phyloP scores from a whole-genome alignment of 2,113 vertebrate species.

The Mirounga angustirostris region DNA sequence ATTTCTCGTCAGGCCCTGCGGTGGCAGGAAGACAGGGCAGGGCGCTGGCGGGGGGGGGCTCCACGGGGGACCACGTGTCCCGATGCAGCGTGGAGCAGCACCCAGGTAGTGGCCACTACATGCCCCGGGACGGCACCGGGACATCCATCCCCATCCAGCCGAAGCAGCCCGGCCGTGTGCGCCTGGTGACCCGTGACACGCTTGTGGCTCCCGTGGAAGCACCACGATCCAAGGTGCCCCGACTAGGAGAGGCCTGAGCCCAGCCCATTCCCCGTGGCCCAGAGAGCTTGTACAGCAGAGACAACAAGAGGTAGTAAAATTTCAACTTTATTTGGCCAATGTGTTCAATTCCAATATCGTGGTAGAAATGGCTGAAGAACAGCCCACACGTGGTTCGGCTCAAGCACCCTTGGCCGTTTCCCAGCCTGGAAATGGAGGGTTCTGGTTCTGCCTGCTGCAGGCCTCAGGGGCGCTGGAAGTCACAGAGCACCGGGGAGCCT shows the following conservation, averaged over 20 bases:
- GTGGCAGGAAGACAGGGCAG: rapidly evolving
- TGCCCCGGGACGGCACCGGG: too few species aligned
- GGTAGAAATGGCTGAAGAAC: constrained; percentile 91
- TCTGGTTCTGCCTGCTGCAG: constrained; percentile 58
- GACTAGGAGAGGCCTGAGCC: background rate
- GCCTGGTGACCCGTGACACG: background rate
- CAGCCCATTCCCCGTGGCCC: rapidly evolving
- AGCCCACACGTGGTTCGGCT: constrained; percentile 55
- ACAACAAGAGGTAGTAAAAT: constrained; percentile 86
- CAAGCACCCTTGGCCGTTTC: constrained; percentile 61
- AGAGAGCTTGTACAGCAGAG: background rate
- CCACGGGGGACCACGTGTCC: background rate
- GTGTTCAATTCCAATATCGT: constrained; percentile 90
- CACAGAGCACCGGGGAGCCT: background rate
- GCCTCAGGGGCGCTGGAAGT: constrained; percentile 57
- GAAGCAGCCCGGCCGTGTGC: rapidly evolving
- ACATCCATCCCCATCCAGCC: too few species aligned
- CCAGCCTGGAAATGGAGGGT: constrained; percentile 59
- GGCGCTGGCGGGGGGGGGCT: background rate
- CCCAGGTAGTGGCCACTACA: background rate
- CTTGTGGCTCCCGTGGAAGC: background rate
- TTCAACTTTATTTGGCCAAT: constrained; percentile 97
- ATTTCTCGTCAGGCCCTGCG: background rate
- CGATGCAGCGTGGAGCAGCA: background rate
- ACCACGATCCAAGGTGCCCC: background rate